Percentiles rank a stretch among this genome's conserved stretches.
These are phyloP conservation scores for Lycodopsis pacificus DNA, from an alignment of 2,797 vertebrate genomes.

Conservation along the genomic window DNA sequence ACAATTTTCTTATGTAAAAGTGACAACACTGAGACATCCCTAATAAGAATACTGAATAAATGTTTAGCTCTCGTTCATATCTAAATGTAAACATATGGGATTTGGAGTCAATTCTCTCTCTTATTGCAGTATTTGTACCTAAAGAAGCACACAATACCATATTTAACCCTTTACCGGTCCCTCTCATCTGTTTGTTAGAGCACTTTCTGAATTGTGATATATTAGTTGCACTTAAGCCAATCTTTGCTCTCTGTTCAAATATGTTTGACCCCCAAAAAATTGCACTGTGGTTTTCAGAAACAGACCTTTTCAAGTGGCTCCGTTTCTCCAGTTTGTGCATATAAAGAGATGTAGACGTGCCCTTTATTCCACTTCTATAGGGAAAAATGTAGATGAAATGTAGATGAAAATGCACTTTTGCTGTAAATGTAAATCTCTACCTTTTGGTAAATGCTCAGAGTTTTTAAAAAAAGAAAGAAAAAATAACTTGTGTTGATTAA, in stretches of 20 bases:
- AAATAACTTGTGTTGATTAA: background rate
- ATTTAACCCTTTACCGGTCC: background rate
- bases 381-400: background rate
- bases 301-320: background rate
- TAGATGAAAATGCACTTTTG: background rate
- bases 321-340: background rate
- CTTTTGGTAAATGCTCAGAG: background rate
- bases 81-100: background rate
- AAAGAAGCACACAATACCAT: background rate
- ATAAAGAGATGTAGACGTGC: background rate
- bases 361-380: background rate
- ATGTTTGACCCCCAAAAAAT: background rate
- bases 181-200: background rate
- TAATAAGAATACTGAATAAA: constrained; percentile 27
- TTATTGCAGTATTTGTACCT: background rate
- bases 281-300: constrained; percentile 9
- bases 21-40: constrained; percentile 21
- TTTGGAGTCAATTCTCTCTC: background rate
- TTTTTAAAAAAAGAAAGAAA: background rate
- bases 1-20: constrained; percentile 57
- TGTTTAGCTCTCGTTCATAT: constrained; percentile 12
- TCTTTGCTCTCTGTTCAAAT: constrained; percentile 6
- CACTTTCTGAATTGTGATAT: background rate
- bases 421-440: background rate
- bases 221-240: background rate